Conservation (phyloP, 2,888 invertebrate species). For the Hermaeophaga mercurialis region DNA sequence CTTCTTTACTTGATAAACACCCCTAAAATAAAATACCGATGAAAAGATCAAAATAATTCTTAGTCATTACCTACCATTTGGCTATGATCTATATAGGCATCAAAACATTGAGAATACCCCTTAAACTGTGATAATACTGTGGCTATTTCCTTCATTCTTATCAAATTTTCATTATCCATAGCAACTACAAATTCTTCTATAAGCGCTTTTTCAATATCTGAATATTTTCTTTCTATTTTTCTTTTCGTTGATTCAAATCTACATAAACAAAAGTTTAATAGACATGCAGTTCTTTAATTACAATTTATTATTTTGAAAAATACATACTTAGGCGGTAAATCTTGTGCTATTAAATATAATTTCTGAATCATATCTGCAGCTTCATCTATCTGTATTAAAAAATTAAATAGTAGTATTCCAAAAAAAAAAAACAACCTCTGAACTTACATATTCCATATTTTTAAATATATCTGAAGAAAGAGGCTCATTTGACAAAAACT, state of each 20-base stretch:
- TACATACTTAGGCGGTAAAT: constrained; percentile 81
- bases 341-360: constrained; percentile 92
- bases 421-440: too few relatives aligned
- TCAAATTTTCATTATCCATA: constrained; percentile 82
- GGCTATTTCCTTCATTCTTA: constrained; percentile 92
- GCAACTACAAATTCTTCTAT: constrained; percentile 95
- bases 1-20: constrained; percentile 83
- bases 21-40: constrained; percentile 69
- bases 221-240: constrained; percentile 87
- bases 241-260: constrained; percentile 81
- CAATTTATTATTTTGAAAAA: not conserved
- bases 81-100: constrained; percentile 96
- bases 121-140: constrained; percentile 93
- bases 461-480: constrained; percentile 85
- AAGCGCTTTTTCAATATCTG: constrained; percentile 84
- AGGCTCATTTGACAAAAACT: constrained; percentile 87
- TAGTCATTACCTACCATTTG: constrained; percentile 77
- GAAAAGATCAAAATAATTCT: too few relatives aligned
- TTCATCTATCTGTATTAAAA: constrained; percentile 75
- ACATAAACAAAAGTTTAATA: constrained; percentile 4
- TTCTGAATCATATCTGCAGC: constrained; percentile 98
- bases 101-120: constrained; percentile 93
- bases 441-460: constrained; percentile 69
- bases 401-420: constrained; percentile 3
- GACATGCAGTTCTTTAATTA: not conserved